These are phyloP conservation scores for Carassius auratus DNA, from an alignment of 2,113 vertebrate genomes.

Conservation along the genomic window DNA sequence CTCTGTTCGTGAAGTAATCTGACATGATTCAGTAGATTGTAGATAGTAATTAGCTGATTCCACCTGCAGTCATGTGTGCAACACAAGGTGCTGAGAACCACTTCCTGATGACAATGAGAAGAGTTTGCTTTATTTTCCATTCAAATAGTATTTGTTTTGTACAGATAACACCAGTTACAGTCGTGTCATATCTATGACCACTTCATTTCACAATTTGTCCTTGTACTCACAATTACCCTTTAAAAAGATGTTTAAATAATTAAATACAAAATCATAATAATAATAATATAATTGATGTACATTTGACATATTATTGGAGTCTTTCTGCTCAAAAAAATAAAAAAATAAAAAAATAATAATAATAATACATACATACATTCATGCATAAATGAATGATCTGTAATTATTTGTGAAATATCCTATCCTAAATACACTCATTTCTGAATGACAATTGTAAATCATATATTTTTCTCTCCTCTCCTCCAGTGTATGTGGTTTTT, in stretches of 20 bases:
- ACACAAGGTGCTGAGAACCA: constrained; percentile 39
- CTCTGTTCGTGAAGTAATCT: constrained; percentile 28
- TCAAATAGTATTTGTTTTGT: neutral
- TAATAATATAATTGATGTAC: no score
- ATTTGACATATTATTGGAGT: neutral
- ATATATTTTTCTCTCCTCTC: no score
- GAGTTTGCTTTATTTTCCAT: constrained; percentile 22
- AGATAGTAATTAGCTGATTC: constrained; percentile 48
- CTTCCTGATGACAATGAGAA: constrained; percentile 11
- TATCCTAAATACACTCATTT: no score
- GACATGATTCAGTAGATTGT: constrained; percentile 32
- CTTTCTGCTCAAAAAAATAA: neutral
- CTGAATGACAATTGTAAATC: no score
- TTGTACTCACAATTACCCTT: neutral
- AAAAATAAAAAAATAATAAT: no score
- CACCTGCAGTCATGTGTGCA: constrained; percentile 25
- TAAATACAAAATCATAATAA: no score
- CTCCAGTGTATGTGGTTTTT: no score
- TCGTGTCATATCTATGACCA: neutral
- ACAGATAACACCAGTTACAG: neutral
- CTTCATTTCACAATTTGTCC: neutral
- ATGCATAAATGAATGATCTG: no score
- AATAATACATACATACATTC: no score
- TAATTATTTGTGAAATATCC: no score
- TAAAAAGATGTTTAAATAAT: no score